These are phyloP conservation scores for Chrysomela aeneicollis DNA, from an alignment of 2,888 invertebrate species.

Conservation along the genomic window DNA sequence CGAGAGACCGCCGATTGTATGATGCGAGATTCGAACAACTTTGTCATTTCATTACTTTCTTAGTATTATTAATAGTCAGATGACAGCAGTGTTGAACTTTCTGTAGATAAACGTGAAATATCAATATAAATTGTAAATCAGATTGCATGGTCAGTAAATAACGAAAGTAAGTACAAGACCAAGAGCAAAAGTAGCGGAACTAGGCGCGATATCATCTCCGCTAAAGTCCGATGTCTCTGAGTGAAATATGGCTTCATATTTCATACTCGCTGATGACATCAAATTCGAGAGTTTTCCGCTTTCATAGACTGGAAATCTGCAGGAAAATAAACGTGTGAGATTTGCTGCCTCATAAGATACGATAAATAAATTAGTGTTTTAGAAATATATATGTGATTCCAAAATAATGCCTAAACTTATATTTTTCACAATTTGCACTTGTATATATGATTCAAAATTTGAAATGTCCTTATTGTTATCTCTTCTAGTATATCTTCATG, in stretches of 20 bases:
- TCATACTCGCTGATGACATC: constrained; percentile 58
- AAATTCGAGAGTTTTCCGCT: constrained; percentile 49
- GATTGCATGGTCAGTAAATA: constrained; percentile 57
- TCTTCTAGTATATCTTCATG: constrained; percentile 6
- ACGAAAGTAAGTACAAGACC: constrained; percentile 45
- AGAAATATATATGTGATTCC: too few species aligned
- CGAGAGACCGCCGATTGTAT: too few species aligned
- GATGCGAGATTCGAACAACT: too few species aligned
- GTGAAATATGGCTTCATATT: constrained; percentile 59
- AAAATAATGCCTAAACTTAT: too few species aligned
- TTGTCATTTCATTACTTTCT: not conserved
- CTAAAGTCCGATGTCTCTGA: constrained; percentile 59
- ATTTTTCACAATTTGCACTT: too few species aligned
- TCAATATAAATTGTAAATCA: constrained; percentile 58
- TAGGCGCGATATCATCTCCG: constrained; percentile 58
- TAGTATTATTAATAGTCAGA: constrained; percentile 23
- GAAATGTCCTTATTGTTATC: not conserved
- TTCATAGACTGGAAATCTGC: constrained; percentile 8
- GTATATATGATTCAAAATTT: too few species aligned
- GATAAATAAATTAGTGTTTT: too few species aligned
- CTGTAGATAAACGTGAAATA: constrained; percentile 50
- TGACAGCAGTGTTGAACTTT: constrained; percentile 37
- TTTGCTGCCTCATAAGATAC: not conserved
- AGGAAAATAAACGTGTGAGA: constrained; percentile 4
- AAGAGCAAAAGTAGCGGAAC: constrained; percentile 48